Base-by-base conservation (phyloP, 2,113 vertebrate genomes). In the Trinectes maculatus region DNA sequence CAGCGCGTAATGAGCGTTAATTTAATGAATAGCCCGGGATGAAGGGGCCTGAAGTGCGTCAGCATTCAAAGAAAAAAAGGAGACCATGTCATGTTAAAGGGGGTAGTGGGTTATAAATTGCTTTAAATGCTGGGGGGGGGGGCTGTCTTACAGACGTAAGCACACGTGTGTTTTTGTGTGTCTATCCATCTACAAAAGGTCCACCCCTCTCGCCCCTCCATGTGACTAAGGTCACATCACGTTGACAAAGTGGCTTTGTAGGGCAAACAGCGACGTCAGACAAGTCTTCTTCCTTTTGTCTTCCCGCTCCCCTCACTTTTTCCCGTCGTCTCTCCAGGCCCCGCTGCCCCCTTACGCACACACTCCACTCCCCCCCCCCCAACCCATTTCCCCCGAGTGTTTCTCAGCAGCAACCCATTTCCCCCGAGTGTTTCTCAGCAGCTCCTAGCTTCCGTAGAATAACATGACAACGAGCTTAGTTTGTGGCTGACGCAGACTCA, bases 401-500 rank as follows among this genome's bases (percentile, higher is more conserved):
- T 90, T 90, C 89, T 92, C 84, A 84, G 86, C 83, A 76, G 67
- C n/a, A n/a, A n/a, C 64, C 71, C 44, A 9, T 80, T 82, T 79
- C 75, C 83, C 71, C 70, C 57, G 40, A 71, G 64, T 85, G 82
- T 86, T 90, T 90, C 89, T 92, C 84, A 84, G 86, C 83, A 76
- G 67, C 83, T 83, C 90, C 52, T 67, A 79, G 84, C 85, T 89
- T 90, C 87, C 76, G 60, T 82, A 85, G 83, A 88, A 92, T 81
- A 92, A 91, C 87, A 90, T 5, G 24, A 87, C 77, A 69, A 83
- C 83, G 72, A 69, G 66, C 74, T 77, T 81, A 76, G 77, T 80
- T 76, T 85, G 78, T 66, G 80, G 73, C 82, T 92, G 92, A 92
- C 86, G 89, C 88, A 91, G 80, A 79, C 51, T 37, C 58, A 77